phyloP scores from a whole-genome alignment of 2,797 vertebrate genomes.

The Rhadinocentrus ornatus region DNA sequence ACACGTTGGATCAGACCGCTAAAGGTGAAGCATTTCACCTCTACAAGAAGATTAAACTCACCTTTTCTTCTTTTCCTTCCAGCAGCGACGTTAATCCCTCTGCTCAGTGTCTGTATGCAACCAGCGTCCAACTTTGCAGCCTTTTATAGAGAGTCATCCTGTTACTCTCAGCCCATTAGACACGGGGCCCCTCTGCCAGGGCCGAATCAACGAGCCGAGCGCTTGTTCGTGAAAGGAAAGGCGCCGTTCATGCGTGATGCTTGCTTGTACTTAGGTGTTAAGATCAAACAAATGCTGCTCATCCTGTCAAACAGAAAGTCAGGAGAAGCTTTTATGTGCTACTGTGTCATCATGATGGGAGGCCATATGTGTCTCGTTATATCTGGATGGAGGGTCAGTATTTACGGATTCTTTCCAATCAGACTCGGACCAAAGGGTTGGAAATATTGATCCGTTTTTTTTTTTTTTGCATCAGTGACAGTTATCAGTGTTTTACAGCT shows the following conservation, averaged over 20 bases:
- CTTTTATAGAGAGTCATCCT: conserved; percentile 72
- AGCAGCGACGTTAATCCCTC: conserved; percentile 49
- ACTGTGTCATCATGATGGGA: conserved; percentile 60
- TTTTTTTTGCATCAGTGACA: conserved; percentile 19
- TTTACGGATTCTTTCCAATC: conserved; percentile 39
- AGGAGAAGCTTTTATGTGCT: conserved; percentile 60
- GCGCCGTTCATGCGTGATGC: conserved; percentile 66
- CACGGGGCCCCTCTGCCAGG: conserved; percentile 36
- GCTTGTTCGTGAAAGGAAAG: conserved; percentile 69
- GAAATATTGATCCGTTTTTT: conserved; percentile 33
- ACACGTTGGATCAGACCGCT: not conserved
- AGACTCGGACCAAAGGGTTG: not conserved
- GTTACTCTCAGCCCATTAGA: conserved; percentile 84
- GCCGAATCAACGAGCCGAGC: conserved; percentile 53
- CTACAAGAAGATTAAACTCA: conserved; percentile 40
- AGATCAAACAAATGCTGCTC: conserved; percentile 76
- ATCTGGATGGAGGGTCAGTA: conserved; percentile 52
- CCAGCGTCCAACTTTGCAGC: conserved; percentile 10
- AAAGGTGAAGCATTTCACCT: not conserved
- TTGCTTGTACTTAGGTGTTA: conserved; percentile 77
- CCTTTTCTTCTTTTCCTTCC: conserved; percentile 44
- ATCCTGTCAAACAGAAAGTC: conserved; percentile 76
- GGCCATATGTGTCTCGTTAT: conserved; percentile 15
- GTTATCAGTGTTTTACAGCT: conserved; percentile 31
- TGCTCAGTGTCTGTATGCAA: conserved; percentile 52